A percentile compares a stretch with the other conserved stretches of the same genome.
phyloP scores from a whole-genome alignment of 2,888 invertebrate species.

The Drosophila yooni region DNA sequence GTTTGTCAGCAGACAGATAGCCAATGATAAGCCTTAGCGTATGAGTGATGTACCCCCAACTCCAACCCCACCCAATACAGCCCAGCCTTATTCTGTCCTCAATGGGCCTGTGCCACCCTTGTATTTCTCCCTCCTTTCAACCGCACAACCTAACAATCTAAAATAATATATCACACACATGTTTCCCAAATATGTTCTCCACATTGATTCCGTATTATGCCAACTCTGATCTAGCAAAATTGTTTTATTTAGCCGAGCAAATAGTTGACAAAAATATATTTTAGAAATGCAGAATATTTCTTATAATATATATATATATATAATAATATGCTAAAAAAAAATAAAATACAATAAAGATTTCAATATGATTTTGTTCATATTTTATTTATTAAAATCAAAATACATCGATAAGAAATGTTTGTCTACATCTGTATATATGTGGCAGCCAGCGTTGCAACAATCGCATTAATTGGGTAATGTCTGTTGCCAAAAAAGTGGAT shows the following conservation, averaged over 20 bases:
- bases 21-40: conserved; percentile 78
- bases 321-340: not conserved
- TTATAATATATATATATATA: not conserved
- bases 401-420: not conserved
- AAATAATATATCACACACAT: not conserved
- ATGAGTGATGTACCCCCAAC: conserved; percentile 70
- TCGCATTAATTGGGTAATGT: conserved; percentile 37
- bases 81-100: conserved; percentile 8
- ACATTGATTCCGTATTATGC: not conserved
- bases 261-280: not conserved
- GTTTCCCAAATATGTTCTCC: not conserved
- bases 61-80: not conserved
- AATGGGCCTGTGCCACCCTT: conserved; percentile 21
- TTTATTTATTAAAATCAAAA: not conserved
- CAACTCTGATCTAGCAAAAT: not conserved
- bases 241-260: not conserved
- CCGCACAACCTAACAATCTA: not conserved
- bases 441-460: not conserved
- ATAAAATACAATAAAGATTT: not conserved
- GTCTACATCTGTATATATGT: not conserved
- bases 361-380: not conserved
- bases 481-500: conserved; percentile 21
- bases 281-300: not conserved
- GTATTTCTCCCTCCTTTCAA: not conserved
- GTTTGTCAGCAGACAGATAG: conserved; percentile 80